Evolutionary conservation across 2,797 vertebrate genomes (phyloP).

Genomic region (Astyanax mexicanus): DNA sequence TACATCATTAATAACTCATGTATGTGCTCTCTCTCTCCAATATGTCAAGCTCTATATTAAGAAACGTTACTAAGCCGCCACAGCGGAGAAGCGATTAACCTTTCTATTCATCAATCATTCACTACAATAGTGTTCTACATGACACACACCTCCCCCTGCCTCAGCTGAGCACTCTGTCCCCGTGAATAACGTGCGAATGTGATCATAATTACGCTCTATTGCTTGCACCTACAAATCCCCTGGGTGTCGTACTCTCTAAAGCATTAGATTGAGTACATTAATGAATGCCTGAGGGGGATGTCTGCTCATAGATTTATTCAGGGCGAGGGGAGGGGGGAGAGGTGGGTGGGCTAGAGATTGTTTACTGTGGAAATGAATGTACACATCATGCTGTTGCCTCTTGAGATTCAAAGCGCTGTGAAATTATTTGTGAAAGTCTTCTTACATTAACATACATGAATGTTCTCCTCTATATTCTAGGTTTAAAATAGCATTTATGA

Average conservation of each 20-base stretch:
- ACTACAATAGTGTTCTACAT: conserved; percentile 56
- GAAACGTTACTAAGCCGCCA: conserved; percentile 71
- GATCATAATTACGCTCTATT: conserved; percentile 60
- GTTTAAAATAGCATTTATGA: not conserved
- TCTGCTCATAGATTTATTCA: conserved; percentile 65
- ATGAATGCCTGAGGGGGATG: conserved; percentile 53
- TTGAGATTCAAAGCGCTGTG: not conserved
- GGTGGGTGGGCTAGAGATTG: conserved; percentile 43
- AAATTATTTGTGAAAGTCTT: no score
- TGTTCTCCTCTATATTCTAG: no score
- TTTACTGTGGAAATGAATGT: conserved; percentile 38
- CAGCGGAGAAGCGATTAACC: conserved; percentile 70
- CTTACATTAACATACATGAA: no score
- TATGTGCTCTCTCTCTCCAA: not conserved
- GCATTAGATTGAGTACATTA: conserved; percentile 42
- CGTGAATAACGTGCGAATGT: conserved; percentile 64
- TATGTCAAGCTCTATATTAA: conserved; percentile 64
- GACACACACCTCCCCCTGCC: not conserved
- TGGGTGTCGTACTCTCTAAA: conserved; percentile 30
- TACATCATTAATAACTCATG: conserved; percentile 3
- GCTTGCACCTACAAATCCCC: conserved; percentile 41
- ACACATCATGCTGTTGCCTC: conserved; percentile 30
- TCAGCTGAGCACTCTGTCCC: conserved; percentile 20
- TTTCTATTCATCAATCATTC: conserved; percentile 78
- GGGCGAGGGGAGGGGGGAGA: conserved; percentile 14